Evolutionary conservation across 2,113 vertebrate genomes (phyloP).

Genomic region (Martes martes): DNA sequence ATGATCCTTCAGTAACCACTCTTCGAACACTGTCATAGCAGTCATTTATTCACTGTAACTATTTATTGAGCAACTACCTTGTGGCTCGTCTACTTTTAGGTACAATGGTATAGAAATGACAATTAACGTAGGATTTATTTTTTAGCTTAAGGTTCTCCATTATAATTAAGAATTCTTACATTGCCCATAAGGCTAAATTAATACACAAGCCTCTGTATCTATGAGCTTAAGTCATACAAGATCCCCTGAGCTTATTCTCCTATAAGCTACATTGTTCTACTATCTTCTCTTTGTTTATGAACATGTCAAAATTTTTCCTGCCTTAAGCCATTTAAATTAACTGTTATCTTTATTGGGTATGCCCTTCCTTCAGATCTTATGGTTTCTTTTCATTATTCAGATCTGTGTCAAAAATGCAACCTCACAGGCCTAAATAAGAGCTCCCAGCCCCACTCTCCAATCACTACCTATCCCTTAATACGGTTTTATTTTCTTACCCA

Average conservation of each 20-base stretch:
- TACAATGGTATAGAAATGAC: not conserved
- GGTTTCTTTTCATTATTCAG: slow-evolving; percentile 2
- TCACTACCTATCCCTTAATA: not conserved
- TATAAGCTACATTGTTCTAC: not conserved
- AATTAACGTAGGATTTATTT: not conserved
- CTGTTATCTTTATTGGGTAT: not conserved
- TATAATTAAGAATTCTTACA: not conserved
- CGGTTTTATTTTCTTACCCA: not conserved
- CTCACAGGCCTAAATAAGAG: not conserved
- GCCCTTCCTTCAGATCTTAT: not conserved
- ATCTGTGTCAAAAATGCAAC: not conserved
- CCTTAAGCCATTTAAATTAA: not conserved
- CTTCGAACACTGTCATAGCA: not conserved
- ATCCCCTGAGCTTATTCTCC: not conserved
- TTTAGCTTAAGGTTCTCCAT: not conserved
- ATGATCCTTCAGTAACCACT: not conserved
- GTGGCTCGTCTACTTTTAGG: not conserved
- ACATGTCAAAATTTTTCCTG: not conserved
- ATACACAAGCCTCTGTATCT: not conserved
- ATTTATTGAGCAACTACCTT: not conserved
- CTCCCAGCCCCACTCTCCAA: not conserved
- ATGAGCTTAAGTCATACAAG: not conserved
- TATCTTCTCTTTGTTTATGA: not conserved
- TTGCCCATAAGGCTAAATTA: not conserved
- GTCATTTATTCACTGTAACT: not conserved